Evolutionary conservation across 2,113 vertebrate genomes (phyloP), one percentile per base, ranked within the genome.

Genomic region (Leucopsar rothschildi): DNA sequence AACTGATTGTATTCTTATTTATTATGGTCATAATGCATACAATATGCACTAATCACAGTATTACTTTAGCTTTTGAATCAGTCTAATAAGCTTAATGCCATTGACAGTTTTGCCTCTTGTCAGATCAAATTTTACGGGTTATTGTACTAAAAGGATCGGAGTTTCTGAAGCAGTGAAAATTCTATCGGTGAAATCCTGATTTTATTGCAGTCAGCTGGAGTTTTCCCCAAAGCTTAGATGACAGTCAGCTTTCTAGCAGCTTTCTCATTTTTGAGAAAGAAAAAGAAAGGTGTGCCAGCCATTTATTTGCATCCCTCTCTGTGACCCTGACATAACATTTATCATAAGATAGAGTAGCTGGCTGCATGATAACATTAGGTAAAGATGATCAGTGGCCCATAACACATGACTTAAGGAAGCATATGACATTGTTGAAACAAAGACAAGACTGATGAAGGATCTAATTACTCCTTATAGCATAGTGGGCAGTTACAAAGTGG

Each of bases 61-160:
- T 92, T 94, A 85, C 56, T 95, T 87, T 37, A 71, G 57, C 27
- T 95, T 94, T 82, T 76, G 82, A 76, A 82, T 80, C 44, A 80
- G 40, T 47, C 37, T 89, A 84, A 87, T 82, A 91, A 82, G 61
- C 78, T 94, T 94, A 87, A 91, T 79, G 61, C 52, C 44, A 64
- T 7, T 71, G 65, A 81, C 60, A 33, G 11, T 17, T 91, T 94
- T 96, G 29, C 47, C 39, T 91, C 52, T 44, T 81, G 52, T 86
- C 92, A 49, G 65, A 87, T 55, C 29, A 55, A 71, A 82, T 96
- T 81, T 94, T 84, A 75, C 72, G 89, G 86, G 16, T 78, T 91
- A 52, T 89, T 84, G 33, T 82, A 50, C 52, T 85, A 50, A 53
- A 87, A 92, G 33, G 37, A 91, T 83, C 65, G 64, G 39, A 75